A percentile compares a stretch with the other conserved stretches of the same genome.
These are phyloP conservation scores for Nomada flava DNA, from an alignment of 2,888 invertebrate genomes.

Conservation along the genomic window DNA sequence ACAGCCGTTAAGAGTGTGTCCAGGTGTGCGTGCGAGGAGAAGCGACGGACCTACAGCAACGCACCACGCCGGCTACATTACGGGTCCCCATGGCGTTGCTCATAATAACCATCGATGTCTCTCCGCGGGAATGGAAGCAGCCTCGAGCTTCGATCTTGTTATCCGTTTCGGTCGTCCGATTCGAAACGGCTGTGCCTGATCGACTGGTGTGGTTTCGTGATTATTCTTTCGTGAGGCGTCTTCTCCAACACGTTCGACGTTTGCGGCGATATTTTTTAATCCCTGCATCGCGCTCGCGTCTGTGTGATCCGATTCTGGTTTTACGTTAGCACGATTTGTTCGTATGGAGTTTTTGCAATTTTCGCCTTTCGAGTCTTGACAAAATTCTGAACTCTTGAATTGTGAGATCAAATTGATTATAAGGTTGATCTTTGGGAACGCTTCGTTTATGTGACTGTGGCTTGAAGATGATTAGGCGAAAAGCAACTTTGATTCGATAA, in stretches of 20 bases:
- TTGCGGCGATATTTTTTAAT: too few species aligned
- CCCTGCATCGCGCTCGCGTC: too few species aligned
- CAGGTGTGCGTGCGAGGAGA: constrained; percentile 60
- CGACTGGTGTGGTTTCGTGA: constrained; percentile 16
- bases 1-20: constrained; percentile 75
- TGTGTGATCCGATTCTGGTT: too few species aligned
- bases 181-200: constrained; percentile 38
- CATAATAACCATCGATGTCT: constrained; percentile 81
- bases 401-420: too few species aligned
- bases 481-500: not conserved
- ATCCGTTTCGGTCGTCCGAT: constrained; percentile 54
- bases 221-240: not conserved
- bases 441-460: too few species aligned
- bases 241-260: not conserved
- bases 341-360: too few species aligned
- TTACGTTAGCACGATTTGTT: too few species aligned
- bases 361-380: too few species aligned
- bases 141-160: constrained; percentile 68
- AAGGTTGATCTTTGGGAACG: too few species aligned
- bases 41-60: constrained; percentile 81
- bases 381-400: too few species aligned
- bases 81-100: constrained; percentile 81
- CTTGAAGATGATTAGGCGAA: too few species aligned
- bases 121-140: constrained; percentile 65
- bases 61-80: constrained; percentile 72